These are phyloP conservation scores for Sarcophaga rosellei DNA, from an alignment of 2,888 invertebrate genomes.

Conservation along the genomic window DNA sequence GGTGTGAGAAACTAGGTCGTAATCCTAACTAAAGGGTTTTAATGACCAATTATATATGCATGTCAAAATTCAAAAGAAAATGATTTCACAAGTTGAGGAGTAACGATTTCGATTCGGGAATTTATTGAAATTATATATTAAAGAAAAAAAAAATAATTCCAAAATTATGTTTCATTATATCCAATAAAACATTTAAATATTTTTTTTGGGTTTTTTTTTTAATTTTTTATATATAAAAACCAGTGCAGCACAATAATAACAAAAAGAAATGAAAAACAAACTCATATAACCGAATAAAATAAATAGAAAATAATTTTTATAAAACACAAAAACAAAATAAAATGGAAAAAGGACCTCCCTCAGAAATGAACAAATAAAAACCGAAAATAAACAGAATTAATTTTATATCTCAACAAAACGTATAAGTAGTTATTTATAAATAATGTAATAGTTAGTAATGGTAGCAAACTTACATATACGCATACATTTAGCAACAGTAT, in stretches of 20 bases:
- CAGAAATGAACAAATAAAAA: background rate
- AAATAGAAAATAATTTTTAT: conserved; percentile 40
- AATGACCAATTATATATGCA: no score
- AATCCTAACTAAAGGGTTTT: no score
- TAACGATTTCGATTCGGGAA: no score
- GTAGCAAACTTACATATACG: conserved; percentile 60
- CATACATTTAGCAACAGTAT: conserved; percentile 60
- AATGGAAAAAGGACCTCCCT: background rate
- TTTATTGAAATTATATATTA: no score
- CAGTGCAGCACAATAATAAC: conserved; percentile 67
- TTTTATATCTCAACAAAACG: conserved; percentile 56
- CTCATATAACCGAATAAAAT: conserved; percentile 18
- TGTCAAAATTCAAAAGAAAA: no score
- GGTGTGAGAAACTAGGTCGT: no score
- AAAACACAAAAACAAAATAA: conserved; percentile 21
- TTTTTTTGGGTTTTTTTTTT: background rate
- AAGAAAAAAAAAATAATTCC: background rate
- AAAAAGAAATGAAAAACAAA: conserved; percentile 25
- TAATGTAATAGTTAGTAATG: conserved; percentile 54
- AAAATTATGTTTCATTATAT: background rate
- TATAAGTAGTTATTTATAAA: conserved; percentile 23
- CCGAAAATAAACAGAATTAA: conserved; percentile 26
- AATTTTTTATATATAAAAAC: conserved; percentile 36
- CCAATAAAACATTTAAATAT: background rate
- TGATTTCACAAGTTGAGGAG: no score